Conservation (phyloP, 2,888 invertebrate species). For the Rhopalosiphum nymphaeae region DNA sequence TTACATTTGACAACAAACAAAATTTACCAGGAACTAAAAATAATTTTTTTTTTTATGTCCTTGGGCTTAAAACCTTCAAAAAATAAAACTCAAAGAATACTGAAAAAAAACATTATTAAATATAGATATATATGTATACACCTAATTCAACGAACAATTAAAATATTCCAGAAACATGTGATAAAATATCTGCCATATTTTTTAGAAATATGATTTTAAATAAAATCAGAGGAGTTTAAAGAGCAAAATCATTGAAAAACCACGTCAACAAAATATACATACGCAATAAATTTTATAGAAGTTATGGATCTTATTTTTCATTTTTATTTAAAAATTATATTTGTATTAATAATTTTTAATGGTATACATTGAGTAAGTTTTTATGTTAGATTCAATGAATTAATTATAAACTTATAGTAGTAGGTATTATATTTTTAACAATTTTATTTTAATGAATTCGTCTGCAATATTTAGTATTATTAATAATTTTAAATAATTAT, state of each 20-base stretch:
- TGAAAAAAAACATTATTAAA: background rate
- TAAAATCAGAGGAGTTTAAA: background rate
- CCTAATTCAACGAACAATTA: background rate
- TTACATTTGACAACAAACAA: constrained; percentile 43
- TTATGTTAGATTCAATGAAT: background rate
- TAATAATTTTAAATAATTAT: background rate
- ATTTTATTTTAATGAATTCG: background rate
- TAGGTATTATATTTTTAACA: background rate
- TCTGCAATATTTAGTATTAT: background rate
- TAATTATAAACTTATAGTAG: background rate
- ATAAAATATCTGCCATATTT: background rate
- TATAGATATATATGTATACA: background rate
- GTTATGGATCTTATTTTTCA: background rate
- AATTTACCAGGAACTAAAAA: background rate
- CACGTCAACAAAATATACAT: background rate
- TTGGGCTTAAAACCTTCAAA: background rate
- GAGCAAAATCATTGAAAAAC: background rate
- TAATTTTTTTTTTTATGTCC: background rate
- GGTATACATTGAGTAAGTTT: background rate
- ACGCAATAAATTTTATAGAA: background rate
- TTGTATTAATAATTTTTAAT: background rate
- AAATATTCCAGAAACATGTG: background rate
- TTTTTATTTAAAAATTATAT: background rate
- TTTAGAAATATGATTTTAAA: background rate
- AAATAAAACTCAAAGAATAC: background rate